These are phyloP conservation scores for Lepetodrilus schrolli DNA, from an alignment of 2,888 invertebrate species.

Conservation along the genomic window DNA sequence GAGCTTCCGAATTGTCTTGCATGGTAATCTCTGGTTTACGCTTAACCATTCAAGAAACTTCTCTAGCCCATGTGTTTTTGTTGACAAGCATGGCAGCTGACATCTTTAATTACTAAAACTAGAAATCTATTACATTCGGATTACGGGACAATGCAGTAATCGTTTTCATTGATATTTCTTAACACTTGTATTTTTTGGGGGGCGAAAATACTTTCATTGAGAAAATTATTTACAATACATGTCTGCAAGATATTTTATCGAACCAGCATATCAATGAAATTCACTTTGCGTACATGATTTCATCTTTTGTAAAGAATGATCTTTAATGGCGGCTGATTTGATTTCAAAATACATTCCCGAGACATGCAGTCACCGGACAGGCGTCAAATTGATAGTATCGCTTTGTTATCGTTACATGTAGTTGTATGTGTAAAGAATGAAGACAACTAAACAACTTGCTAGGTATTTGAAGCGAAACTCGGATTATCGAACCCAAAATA, in stretches of 20 bases:
- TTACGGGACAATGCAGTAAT: not conserved
- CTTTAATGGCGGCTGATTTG: conserved; percentile 9
- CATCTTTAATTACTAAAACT: not conserved
- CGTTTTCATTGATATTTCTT: too few species aligned
- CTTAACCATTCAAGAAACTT: not conserved
- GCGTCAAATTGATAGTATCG: too few species aligned
- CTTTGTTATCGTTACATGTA: not conserved
- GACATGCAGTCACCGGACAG: not conserved
- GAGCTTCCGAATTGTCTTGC: not conserved
- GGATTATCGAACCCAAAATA: too few species aligned
- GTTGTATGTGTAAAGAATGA: conserved; percentile 39
- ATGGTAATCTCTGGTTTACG: too few species aligned
- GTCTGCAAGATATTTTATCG: too few species aligned
- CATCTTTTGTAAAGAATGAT: not conserved
- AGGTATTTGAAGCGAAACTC: too few species aligned
- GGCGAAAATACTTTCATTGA: too few species aligned
- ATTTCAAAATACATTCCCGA: not conserved
- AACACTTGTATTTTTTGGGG: too few species aligned
- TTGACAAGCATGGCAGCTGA: not conserved
- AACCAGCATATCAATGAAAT: not conserved
- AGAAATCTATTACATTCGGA: not conserved
- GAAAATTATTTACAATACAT: too few species aligned
- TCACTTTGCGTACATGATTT: not conserved
- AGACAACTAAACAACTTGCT: conserved; percentile 60
- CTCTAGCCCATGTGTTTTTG: not conserved